Evolutionary conservation across 2,888 invertebrate species (phyloP).

Genomic region (Netelia melanura): DNA sequence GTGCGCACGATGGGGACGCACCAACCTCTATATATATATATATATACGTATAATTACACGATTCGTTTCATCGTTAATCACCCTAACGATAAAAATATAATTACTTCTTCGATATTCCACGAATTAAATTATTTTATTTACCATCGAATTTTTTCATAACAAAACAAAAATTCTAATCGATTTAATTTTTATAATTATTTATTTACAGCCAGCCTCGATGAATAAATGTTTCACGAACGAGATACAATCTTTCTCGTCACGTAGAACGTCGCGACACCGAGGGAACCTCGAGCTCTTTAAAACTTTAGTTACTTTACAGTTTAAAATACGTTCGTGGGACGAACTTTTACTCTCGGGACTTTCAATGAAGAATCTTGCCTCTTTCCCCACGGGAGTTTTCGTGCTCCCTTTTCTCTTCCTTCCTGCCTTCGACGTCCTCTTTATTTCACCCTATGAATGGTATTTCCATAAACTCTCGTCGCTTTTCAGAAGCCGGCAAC

Average conservation of each 20-base stretch:
- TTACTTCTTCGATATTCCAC: too few relatives aligned
- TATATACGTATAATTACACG: background rate
- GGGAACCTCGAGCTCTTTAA: background rate
- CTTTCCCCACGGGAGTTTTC: background rate
- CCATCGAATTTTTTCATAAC: too few relatives aligned
- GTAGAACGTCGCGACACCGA: background rate
- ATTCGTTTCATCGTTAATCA: too few relatives aligned
- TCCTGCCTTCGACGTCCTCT: background rate
- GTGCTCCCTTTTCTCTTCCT: conserved; percentile 4
- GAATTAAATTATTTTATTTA: too few relatives aligned
- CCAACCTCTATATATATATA: background rate
- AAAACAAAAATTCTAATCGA: too few relatives aligned
- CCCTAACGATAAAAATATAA: too few relatives aligned
- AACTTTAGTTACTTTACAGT: conserved; percentile 3
- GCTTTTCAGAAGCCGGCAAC: conserved; percentile 8
- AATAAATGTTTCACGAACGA: conserved; percentile 8
- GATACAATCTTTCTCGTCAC: background rate
- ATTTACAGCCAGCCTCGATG: background rate
- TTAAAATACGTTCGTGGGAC: conserved; percentile 26
- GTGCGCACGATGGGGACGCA: background rate
- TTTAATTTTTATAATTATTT: too few relatives aligned
- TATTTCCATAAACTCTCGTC: conserved; percentile 25
- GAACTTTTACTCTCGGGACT: conserved; percentile 20
- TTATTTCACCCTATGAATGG: conserved; percentile 15
- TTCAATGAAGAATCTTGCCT: conserved; percentile 17